Base-by-base conservation (phyloP, 2,888 invertebrate species). In the Parapristionchus giblindavisi region DNA sequence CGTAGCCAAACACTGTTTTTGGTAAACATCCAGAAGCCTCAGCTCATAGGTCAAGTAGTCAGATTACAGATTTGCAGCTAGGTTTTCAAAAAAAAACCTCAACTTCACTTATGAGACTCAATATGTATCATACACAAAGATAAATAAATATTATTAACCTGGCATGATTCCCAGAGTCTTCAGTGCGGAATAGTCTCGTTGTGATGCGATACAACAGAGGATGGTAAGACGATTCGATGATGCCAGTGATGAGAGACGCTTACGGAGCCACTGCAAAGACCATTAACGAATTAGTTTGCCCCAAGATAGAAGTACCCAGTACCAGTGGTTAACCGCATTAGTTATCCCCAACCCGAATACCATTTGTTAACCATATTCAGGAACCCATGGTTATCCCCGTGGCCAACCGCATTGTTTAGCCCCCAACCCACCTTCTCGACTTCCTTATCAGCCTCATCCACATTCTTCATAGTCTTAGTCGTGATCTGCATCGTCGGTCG, bases 401-500 rank as follows among this genome's bases (percentile, higher is more conserved):
- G 36, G 40, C 38, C 61, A 40, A 24, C 36, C 32, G 29, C 56
- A 1, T 21, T 29, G 29, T 8, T 36, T 17, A 24, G 36, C 52
- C 21, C 29, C 63, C 43, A 43, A 27, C 63, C n/a, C 56, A 71
- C 71, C 71, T 71, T 71, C 32, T 71, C 71, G 58, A 71, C 21
- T 58, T 71, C 71, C 71, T 71, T 71, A 38, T 71, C 71, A 21
- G 71, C 71, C 2, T 71, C 71, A 14, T 58, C 58, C 6, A 43
- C 29, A 6, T 29, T 58, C 29, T 58, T 56, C 14, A 21, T 48
- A 24, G 56, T 71, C 17, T 58, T 71, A 21, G 43, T 71, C 40
- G 71, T 71, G 17, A 71, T 40, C 38, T 34, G 29, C 56, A 71
- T 56, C 0, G 38, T 29, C 40, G 71, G 32, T 21, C 58, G 24